Conservation (phyloP, 2,113 vertebrate species). For the Paracanthobrama guichenoti region DNA sequence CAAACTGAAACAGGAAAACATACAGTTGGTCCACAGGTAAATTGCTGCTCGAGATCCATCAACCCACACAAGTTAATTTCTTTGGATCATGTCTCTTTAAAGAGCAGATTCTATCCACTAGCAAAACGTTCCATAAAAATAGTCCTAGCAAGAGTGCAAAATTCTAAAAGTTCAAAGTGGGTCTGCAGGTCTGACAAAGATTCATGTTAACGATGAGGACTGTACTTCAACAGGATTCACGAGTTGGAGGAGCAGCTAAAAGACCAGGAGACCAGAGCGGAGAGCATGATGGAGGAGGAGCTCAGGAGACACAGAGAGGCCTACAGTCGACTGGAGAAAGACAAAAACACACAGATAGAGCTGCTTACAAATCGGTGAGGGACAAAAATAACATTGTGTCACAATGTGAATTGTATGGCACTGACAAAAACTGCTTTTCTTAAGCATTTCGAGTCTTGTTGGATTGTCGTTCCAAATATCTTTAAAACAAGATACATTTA, state of each 20-base stretch:
- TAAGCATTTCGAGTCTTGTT: neutral
- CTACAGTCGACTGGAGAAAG: conserved; percentile 86
- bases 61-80: neutral
- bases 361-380: conserved; percentile 85
- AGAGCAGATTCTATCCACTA: neutral
- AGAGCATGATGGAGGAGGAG: conserved; percentile 83
- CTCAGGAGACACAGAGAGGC: conserved; percentile 85
- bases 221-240: conserved; percentile 79
- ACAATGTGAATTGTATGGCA: neutral
- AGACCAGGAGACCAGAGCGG: conserved; percentile 89
- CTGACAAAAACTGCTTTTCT: neutral
- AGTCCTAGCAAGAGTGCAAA: neutral
- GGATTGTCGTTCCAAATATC: neutral
- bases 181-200: neutral
- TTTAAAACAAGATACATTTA: neutral
- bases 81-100: conserved; percentile 22
- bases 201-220: neutral
- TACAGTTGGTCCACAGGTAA: conserved; percentile 93
- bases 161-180: conserved; percentile 4
- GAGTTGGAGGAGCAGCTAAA: conserved; percentile 95
- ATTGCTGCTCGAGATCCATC: neutral
- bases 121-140: neutral
- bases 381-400: conserved; percentile 2
- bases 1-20: conserved; percentile 94
- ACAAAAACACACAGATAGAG: conserved; percentile 88